A percentile compares a stretch with the other conserved stretches of the same genome.
These are phyloP conservation scores for Lynx canadensis DNA, from an alignment of 2,113 vertebrate species.

Conservation along the genomic window DNA sequence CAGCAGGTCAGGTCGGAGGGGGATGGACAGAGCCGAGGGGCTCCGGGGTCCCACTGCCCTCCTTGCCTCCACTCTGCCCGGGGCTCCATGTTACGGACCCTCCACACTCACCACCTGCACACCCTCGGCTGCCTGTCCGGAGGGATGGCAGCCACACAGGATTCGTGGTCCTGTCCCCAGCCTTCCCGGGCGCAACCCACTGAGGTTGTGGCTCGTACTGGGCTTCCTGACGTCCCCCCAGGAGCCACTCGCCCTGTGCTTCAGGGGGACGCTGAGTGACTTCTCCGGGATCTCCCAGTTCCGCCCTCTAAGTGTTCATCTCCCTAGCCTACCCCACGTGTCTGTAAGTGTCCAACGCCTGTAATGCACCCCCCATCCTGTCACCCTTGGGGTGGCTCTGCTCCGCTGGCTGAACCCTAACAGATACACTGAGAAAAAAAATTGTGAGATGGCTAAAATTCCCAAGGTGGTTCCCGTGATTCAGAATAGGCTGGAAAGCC, in stretches of 20 bases:
- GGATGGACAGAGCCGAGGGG: background rate
- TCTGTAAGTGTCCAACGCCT: fast-evolving
- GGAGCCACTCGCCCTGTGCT: fast-evolving
- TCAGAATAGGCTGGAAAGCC: fast-evolving
- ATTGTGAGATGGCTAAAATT: background rate
- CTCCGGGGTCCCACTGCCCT: background rate
- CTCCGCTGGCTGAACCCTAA: background rate
- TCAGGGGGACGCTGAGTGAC: fast-evolving
- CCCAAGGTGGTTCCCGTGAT: background rate
- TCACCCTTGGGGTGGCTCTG: fast-evolving
- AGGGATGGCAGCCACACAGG: background rate
- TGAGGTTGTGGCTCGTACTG: fast-evolving
- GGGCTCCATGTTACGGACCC: fast-evolving
- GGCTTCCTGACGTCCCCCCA: too few species aligned
- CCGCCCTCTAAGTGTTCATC: background rate
- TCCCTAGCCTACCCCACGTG: too few species aligned
- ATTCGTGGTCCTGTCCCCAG: fast-evolving
- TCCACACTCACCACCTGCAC: background rate
- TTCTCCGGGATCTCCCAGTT: background rate
- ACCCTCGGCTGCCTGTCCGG: fast-evolving
- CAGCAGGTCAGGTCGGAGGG: fast-evolving
- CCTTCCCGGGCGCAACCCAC: fast-evolving
- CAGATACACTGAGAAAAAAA: background rate
- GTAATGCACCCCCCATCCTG: background rate
- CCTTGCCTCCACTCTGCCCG: fast-evolving